phyloP scores from a whole-genome alignment of 1,140 invertebrate species.

The Drosophila pectinifera region DNA sequence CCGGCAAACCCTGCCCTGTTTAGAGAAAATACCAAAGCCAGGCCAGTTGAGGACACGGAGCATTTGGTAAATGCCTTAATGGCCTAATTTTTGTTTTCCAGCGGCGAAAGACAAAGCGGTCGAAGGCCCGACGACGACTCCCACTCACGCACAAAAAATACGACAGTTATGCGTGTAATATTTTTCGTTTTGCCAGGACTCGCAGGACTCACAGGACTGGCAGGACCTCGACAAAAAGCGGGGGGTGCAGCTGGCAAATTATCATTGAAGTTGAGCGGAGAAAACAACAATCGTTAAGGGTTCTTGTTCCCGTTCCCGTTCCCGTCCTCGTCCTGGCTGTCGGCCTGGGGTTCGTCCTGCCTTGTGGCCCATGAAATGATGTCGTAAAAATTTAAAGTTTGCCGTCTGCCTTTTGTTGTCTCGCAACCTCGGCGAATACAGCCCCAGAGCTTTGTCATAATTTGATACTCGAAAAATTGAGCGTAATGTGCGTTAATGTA shows the following conservation, averaged over 20 bases:
- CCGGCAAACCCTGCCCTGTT: constrained; percentile 13
- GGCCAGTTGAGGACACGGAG: constrained; percentile 73
- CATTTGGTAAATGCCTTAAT: constrained; percentile 83
- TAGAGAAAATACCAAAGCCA: constrained; percentile 27
- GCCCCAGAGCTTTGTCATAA: constrained; percentile 56
- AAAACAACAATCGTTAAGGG: constrained; percentile 63
- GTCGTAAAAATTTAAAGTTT: constrained; percentile 83
- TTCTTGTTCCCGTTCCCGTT: constrained; percentile 46
- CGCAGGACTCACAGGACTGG: constrained; percentile 3
- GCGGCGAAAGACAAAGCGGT: constrained; percentile 30
- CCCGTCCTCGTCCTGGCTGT: background rate
- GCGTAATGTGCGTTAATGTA: constrained; percentile 84
- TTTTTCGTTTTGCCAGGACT: constrained; percentile 56
- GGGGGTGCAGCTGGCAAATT: constrained; percentile 54
- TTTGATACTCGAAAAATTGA: constrained; percentile 77
- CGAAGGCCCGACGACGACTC: constrained; percentile 13
- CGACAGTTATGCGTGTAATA: constrained; percentile 83
- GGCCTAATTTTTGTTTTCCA: constrained; percentile 81
- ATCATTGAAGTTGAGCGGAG: constrained; percentile 65
- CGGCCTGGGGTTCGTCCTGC: constrained; percentile 16
- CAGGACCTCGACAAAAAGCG: constrained; percentile 10
- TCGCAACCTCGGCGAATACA: constrained; percentile 38
- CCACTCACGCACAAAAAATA: constrained; percentile 43
- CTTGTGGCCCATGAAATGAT: constrained; percentile 83
- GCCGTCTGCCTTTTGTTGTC: constrained; percentile 51